phyloP scores from a whole-genome alignment of 2,113 vertebrate genomes.

The Scolopax mira region DNA sequence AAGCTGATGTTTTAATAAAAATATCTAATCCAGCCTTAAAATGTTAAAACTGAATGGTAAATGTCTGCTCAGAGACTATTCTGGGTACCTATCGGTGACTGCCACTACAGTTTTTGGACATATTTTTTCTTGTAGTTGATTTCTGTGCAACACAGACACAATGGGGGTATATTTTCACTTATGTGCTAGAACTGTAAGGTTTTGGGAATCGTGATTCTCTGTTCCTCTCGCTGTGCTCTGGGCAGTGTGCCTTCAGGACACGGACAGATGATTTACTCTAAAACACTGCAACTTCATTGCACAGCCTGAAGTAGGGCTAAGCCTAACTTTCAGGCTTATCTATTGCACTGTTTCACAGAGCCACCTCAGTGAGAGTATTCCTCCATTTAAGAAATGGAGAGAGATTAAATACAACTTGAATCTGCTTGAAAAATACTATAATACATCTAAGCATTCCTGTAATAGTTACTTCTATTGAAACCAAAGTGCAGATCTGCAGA shows the following conservation, averaged over 20 bases:
- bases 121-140: background rate
- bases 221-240: background rate
- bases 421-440: background rate
- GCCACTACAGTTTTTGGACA: background rate
- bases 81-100: background rate
- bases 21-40: background rate
- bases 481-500: background rate
- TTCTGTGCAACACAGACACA: background rate
- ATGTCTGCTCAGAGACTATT: background rate
- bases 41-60: background rate
- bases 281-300: background rate
- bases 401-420: background rate
- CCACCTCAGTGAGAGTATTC: background rate
- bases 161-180: background rate
- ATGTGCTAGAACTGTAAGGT: background rate
- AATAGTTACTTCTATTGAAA: background rate
- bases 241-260: background rate
- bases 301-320: background rate
- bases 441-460: background rate
- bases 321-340: background rate
- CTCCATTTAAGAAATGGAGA: background rate
- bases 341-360: background rate
- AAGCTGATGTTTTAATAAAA: background rate
- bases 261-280: background rate
- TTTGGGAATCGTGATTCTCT: background rate